Evolutionary conservation across 1,140 invertebrate species (phyloP), one percentile per base, ranked within the genome.

Genomic region (Probaryconus sp.): DNA sequence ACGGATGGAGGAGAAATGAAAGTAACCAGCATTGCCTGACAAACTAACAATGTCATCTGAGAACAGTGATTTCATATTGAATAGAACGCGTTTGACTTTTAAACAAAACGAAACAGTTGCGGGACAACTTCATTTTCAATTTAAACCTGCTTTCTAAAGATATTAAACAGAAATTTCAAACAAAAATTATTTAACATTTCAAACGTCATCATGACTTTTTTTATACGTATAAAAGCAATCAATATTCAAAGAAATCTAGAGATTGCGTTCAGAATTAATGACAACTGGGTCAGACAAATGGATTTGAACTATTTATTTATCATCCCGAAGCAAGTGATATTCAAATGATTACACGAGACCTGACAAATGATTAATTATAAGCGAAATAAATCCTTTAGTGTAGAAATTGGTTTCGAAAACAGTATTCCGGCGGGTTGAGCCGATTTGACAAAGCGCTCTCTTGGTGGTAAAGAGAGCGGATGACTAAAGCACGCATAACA

Each of bases 331-430:
- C 24, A 37, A 65, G 40, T 33, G 47, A 35, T 51, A 58, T 58
- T 31, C 47, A 58, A 71, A 71, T 26, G 56, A 50, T 11, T 48
- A 53, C 48, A 53, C 50, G 31, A 64, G 38, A 69, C 51, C 45
- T 55, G 55, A 73, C 53, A 58, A 53, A 60, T 61, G 65, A 69
- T 69, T 69, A 65, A 76, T 76, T 70, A 76, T 42, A 38, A 63
- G 48, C 40, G 50, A 68, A 61, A 67, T 68, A 76, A 76, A 76
- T 76, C 65, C 72, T 67, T 51, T 58, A 18, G 45, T 11, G 13
- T 53, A 24, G 61, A 69, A 48, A 70, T 69, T 51, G 31, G 67
- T 76, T 76, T 75, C 30, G 58, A 76, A 76, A 70, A 70, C 73
- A 70, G 65, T 70, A 48, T 76, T 56, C 55, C 60, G n/a, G n/a